A percentile compares a stretch with the other conserved stretches of the same genome.
These are phyloP conservation scores for Corynorhinus townsendii DNA, from an alignment of 2,113 vertebrate genomes.

Conservation along the genomic window DNA sequence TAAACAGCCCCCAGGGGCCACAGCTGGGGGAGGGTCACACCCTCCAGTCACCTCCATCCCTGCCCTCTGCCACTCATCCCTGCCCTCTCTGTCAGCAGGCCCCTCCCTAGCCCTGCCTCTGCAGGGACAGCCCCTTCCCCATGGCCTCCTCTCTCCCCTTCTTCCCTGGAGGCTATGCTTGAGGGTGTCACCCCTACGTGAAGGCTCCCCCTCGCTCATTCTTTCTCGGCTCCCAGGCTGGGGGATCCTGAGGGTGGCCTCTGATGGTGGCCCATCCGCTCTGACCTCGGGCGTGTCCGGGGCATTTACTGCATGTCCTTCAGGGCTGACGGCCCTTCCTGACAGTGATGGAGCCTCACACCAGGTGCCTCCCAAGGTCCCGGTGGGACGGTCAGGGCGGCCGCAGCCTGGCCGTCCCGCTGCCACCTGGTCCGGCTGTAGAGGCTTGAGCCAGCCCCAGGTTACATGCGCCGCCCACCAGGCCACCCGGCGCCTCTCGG, in stretches of 20 bases:
- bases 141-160: not conserved
- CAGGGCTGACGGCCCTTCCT: fast-evolving
- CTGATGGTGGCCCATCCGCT: too few species aligned
- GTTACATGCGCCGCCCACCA: fast-evolving
- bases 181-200: fast-evolving
- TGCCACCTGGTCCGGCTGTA: not conserved
- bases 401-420: not conserved
- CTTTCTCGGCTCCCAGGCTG: too few species aligned
- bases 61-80: not conserved
- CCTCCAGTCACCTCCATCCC: not conserved
- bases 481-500: not conserved
- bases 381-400: not conserved
- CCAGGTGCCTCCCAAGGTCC: not conserved
- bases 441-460: not conserved
- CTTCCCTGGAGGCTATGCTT: not conserved
- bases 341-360: too few species aligned
- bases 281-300: not conserved
- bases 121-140: not conserved
- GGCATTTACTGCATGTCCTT: fast-evolving
- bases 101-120: not conserved
- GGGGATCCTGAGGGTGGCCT: not conserved
- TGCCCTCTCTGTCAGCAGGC: not conserved
- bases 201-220: too few species aligned
- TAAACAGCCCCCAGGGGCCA: not conserved
- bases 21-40: too few species aligned